phyloP scores from a whole-genome alignment of 2,888 invertebrate genomes.

The Dione vanillae region DNA sequence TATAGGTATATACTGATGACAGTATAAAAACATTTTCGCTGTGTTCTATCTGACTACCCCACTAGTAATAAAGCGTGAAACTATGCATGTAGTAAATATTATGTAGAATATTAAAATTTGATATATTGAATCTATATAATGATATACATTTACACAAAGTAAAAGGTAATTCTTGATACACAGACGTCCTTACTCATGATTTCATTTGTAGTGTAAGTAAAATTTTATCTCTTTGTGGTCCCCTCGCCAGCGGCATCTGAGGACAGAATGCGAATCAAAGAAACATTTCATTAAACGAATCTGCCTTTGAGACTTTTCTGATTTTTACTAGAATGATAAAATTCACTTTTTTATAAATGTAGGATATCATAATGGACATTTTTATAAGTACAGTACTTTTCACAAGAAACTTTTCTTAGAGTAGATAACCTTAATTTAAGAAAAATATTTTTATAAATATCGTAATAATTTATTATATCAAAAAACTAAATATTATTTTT shows the following conservation, averaged over 20 bases:
- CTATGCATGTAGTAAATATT: neutral
- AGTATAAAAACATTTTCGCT: no score
- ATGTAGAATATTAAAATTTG: neutral
- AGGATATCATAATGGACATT: neutral
- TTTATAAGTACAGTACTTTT: neutral
- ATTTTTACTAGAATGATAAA: conserved; percentile 3
- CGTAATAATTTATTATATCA: no score
- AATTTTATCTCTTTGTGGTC: conserved; percentile 34
- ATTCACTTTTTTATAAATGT: neutral
- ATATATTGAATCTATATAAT: neutral
- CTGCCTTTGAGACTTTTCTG: conserved; percentile 15
- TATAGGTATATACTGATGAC: no score
- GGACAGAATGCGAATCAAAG: conserved; percentile 41
- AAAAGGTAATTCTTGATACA: conserved; percentile 12
- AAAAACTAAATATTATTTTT: no score
- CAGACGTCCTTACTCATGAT: conserved; percentile 14
- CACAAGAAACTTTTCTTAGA: no score
- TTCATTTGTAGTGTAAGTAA: conserved; percentile 34
- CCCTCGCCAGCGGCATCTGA: conserved; percentile 32
- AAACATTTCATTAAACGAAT: conserved; percentile 40
- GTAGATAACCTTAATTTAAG: no score
- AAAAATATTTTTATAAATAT: no score
- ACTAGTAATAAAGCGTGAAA: no score
- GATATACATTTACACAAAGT: conserved; percentile 1
- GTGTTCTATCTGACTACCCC: no score